Evolutionary conservation across 2,113 vertebrate species (phyloP).

Genomic region (Cavia porcellus): DNA sequence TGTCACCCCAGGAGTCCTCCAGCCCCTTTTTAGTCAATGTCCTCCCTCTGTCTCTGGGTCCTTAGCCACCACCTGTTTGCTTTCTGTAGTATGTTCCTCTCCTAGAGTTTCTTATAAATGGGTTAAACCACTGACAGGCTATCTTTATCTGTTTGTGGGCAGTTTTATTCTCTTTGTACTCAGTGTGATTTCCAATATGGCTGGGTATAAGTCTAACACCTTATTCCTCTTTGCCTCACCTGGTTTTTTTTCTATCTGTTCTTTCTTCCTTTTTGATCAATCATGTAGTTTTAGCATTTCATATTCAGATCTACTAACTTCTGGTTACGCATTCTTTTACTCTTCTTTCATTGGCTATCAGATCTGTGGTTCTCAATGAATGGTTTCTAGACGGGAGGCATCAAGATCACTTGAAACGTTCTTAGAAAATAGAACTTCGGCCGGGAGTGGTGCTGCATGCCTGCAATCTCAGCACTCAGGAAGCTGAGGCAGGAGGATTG

Average conservation of each 20-base stretch:
- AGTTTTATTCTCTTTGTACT: constrained; percentile 8
- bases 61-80: not conserved
- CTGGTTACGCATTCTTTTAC: not conserved
- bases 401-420: not conserved
- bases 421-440: not conserved
- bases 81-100: not conserved
- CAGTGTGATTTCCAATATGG: not conserved
- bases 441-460: not conserved
- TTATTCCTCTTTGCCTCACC: not conserved
- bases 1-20: not conserved
- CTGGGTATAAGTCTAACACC: not conserved
- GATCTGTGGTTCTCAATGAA: not conserved
- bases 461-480: not conserved
- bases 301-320: not conserved
- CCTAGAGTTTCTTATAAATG: not conserved
- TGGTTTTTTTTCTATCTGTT: not conserved
- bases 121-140: not conserved
- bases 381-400: not conserved
- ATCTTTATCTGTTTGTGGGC: not conserved
- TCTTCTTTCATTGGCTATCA: not conserved
- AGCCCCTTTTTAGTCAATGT: not conserved
- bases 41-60: not conserved
- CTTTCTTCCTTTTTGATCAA: not conserved
- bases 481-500: not conserved
- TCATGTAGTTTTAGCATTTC: not conserved